Base-by-base conservation (phyloP, 2,888 invertebrate genomes). In the Habrosyne pyritoides region DNA sequence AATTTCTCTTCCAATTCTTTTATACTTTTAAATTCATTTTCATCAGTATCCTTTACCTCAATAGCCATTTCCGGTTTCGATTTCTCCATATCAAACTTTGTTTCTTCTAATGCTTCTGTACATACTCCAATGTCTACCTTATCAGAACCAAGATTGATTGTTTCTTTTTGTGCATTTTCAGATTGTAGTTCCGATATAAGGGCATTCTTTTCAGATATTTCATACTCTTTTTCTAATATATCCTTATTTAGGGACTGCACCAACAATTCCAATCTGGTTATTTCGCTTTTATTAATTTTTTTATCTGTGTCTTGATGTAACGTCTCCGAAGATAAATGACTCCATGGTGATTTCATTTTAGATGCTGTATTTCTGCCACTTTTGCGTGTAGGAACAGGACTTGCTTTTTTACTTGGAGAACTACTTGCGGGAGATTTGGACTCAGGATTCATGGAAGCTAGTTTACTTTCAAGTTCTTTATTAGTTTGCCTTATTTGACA, bases 401-500 rank as follows among this genome's bases (percentile, higher is more conserved):
- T 91, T 36, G 79, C 83, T 67, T 83, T 91, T 66, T 89, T 89
- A 52, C 74, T 77, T 48, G 86, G 83, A 52, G 89, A 83, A 55
- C 68, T 67, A 47, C 63, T 63, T 21, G 69, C 50, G 36, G 73
- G 59, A 18, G 77, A 59, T 75, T 91, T 91, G 30, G 77, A 42
- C 57, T 90, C 89, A 54, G 71, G 61, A 63, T 68, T 83, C 14
- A 77, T 66, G 53, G 73, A 81, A 10, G 86, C 82, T 46, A 94
- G 76, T 77, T 92, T 93, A 54, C 84, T 87, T 81, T 94, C 93
- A 21, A 94, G 84, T 64, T 94, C 93, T 59, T 93, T 90, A 64
- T 92, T 93, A 46, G 93, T 88, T 66, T 89, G 87, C 63, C 93
- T 87, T 28, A 95, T 91, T 71, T 93, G 87, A 59, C 87, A 91